These are phyloP conservation scores for Beroe ovata DNA, from an alignment of 37 sponge, comb jelly and placozoan genomes.

Conservation along the genomic window DNA sequence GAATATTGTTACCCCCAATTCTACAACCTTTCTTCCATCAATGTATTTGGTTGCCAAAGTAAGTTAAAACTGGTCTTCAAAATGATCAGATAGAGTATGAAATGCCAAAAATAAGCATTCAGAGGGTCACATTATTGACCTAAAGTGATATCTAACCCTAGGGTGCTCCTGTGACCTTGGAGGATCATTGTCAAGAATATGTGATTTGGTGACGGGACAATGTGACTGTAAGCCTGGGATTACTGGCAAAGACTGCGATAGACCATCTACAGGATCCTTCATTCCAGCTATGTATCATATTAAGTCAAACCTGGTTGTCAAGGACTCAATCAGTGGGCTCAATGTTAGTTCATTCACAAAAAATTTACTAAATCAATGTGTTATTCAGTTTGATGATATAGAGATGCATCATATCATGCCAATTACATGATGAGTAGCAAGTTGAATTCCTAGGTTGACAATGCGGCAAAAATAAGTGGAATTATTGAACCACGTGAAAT, in stretches of 20 bases:
- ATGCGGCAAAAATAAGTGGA: conserved; percentile 6
- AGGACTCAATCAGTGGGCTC: conserved; percentile 48
- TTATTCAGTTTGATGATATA: no score
- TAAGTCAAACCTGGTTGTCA: conserved; percentile 15
- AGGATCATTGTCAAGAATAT: conserved; percentile 30
- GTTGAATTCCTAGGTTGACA: neutral
- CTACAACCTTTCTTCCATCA: neutral
- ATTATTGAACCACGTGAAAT: conserved; percentile 48
- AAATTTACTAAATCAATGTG: no score
- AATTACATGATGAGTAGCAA: no score
- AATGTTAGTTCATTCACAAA: conserved; percentile 46
- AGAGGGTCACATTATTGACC: no score
- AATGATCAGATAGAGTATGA: no score
- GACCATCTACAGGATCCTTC: conserved; percentile 15
- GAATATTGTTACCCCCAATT: conserved; percentile 43
- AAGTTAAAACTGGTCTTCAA: neutral
- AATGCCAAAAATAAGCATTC: neutral
- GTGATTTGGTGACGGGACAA: conserved; percentile 33
- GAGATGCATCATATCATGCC: no score
- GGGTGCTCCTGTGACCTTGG: conserved; percentile 64
- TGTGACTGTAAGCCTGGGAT: conserved; percentile 35
- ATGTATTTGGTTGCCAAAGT: conserved; percentile 56
- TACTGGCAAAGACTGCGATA: conserved; percentile 44
- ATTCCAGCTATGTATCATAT: conserved; percentile 44
- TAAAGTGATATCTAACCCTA: neutral